Evolutionary conservation across 2,797 vertebrate genomes (phyloP), one percentile per base, ranked within the genome.

Genomic region (Myiothlypis chrysogaster): DNA sequence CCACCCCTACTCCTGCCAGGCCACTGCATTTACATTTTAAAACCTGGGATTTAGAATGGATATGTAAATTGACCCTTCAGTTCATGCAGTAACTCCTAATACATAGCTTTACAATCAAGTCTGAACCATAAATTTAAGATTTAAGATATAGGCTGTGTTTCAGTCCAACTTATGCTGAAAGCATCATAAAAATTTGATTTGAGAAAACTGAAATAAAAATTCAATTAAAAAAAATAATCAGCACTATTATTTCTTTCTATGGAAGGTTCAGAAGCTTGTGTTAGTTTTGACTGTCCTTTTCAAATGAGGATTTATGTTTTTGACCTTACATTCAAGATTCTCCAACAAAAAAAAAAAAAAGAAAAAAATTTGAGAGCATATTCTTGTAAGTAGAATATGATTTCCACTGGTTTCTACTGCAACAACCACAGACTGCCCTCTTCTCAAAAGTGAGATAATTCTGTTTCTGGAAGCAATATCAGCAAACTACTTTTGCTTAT

Each of bases 21-120:
- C n/a, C 60, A 47, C 27, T 53, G 92, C 7, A 89, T 93, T 93
- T 89, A 75, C 53, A 89, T 93, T 77, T 95, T 87, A 92, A 94
- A 87, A 90, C 49, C 8, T 27, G 22, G 8, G 35, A n/a, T 81
- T 89, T 63, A 72, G 44, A 90, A 87, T 50, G 46, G 65, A 43
- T 82, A 77, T 89, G 71, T 63, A 95, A 92, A 94, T 77, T 22
- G 49, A 44, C 27, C 8, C 81, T 73, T 24, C 53, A 53, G 25
- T 52, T 8, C 1, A 28, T 64, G 50, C 15, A 70, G 32, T 35
- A 84, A 53, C 25, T 66, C 59, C 34, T 77, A 30, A 35, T 59
- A 30, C 37, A 52, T 55, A 76, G 56, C 79, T 78, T 94, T 70
- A 84, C 72, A 73, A 70, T 87, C 41, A 84, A 87, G 27, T 43